phyloP scores from a whole-genome alignment of 2,888 invertebrate genomes.

The Heliconius ismenius region DNA sequence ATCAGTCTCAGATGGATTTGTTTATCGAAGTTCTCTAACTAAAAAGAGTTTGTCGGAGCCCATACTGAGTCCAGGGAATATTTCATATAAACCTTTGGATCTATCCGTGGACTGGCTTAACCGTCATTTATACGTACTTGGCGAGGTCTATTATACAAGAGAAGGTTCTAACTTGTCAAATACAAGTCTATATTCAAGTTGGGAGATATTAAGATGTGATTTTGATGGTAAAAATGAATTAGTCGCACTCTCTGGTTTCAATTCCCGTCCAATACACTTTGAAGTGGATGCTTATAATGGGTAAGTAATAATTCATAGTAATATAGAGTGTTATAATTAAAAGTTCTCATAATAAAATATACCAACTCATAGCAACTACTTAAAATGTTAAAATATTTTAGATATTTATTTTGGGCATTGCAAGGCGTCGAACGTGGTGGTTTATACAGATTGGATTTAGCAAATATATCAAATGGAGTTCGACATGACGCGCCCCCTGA shows the following conservation, averaged over 20 bases:
- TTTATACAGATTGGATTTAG: constrained; percentile 88
- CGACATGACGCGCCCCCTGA: constrained; percentile 86
- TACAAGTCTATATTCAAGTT: constrained; percentile 66
- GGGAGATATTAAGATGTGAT: constrained; percentile 89
- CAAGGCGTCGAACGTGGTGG: constrained; percentile 83
- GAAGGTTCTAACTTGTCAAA: constrained; percentile 57
- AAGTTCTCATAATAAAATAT: not conserved
- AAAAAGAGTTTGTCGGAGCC: constrained; percentile 68
- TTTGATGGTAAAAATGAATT: constrained; percentile 87
- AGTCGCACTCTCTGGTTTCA: constrained; percentile 86
- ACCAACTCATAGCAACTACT: not conserved
- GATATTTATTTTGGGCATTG: constrained; percentile 90
- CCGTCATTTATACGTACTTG: constrained; percentile 90
- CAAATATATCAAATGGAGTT: constrained; percentile 88
- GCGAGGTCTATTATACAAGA: constrained; percentile 83
- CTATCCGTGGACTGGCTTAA: constrained; percentile 95
- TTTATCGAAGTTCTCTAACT: constrained; percentile 80
- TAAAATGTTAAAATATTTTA: constrained; percentile 54
- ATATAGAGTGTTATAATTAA: not conserved
- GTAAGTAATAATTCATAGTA: constrained; percentile 60
- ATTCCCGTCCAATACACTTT: constrained; percentile 87
- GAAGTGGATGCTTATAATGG: constrained; percentile 97
- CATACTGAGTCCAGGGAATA: constrained; percentile 82
- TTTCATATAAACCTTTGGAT: constrained; percentile 85
- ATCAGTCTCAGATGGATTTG: constrained; percentile 86